A percentile compares a stretch with the other conserved stretches of the same genome.
phyloP scores from a whole-genome alignment of 1,140 invertebrate species.

The Ditylenchus dipsaci region DNA sequence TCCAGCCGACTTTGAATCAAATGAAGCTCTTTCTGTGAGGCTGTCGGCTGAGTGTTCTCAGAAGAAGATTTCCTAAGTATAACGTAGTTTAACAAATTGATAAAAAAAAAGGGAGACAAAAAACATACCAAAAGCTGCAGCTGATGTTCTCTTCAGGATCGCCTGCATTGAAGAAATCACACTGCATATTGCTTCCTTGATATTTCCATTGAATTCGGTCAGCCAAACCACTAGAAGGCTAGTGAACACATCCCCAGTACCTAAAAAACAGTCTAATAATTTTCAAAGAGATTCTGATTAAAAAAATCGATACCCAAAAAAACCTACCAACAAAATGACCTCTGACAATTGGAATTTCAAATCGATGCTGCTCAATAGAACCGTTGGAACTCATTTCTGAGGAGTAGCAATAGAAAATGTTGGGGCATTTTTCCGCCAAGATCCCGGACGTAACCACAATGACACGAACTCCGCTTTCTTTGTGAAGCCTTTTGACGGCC shows the following conservation, averaged over 20 bases:
- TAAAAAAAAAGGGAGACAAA: background rate
- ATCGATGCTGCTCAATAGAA: constrained; percentile 14
- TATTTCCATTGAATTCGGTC: constrained; percentile 26
- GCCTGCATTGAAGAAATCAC: constrained; percentile 38
- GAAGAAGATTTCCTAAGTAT: background rate
- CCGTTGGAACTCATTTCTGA: constrained; percentile 11
- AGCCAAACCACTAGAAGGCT: constrained; percentile 39
- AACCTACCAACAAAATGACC: constrained; percentile 24
- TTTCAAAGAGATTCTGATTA: too few relatives aligned
- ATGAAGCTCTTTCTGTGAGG: constrained; percentile 22
- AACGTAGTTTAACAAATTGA: background rate
- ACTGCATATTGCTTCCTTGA: constrained; percentile 23
- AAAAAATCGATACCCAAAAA: too few relatives aligned
- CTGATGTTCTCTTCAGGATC: constrained; percentile 33
- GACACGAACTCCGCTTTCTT: background rate
- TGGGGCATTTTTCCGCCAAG: background rate
- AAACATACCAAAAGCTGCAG: constrained; percentile 27
- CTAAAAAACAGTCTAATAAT: too few relatives aligned
- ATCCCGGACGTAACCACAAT: constrained; percentile 40
- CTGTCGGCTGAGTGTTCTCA: constrained; percentile 1
- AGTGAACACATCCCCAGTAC: constrained; percentile 44
- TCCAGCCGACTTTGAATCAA: constrained; percentile 38
- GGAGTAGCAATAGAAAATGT: constrained; percentile 32
- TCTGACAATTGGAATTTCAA: constrained; percentile 33
- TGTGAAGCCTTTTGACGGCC: constrained; percentile 35